These are phyloP conservation scores for Mormyrus hasselquistii DNA, from an alignment of 2,797 vertebrate genomes.

Conservation along the genomic window DNA sequence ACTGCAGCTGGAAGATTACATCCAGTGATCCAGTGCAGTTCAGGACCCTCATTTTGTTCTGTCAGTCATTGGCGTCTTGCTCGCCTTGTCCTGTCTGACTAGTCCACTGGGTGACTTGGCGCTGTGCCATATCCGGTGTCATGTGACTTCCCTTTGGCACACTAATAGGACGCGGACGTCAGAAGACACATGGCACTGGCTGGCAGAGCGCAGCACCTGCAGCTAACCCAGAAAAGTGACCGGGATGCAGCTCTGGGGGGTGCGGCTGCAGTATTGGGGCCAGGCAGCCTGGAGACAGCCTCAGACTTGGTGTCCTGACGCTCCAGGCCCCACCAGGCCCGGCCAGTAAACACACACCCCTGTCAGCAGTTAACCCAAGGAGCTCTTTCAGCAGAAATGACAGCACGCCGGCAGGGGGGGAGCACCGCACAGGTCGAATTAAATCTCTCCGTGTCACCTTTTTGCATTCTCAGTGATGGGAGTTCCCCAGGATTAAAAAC, in stretches of 20 bases:
- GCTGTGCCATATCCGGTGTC: neutral
- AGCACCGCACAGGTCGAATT: neutral
- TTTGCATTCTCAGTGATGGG: neutral
- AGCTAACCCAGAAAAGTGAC: neutral
- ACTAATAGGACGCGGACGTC: neutral
- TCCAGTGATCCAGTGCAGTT: slow-evolving; percentile 20
- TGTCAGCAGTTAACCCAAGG: neutral
- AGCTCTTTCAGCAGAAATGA: neutral
- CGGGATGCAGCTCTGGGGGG: neutral
- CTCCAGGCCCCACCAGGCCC: neutral
- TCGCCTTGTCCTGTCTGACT: neutral
- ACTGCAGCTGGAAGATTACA: slow-evolving; percentile 18
- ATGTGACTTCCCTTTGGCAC: neutral
- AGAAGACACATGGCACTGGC: neutral
- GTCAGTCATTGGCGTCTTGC: neutral
- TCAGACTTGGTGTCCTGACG: neutral
- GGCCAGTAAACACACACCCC: neutral
- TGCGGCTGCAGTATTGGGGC: neutral
- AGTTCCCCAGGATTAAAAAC: neutral
- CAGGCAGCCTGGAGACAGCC: neutral
- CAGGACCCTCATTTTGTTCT: neutral
- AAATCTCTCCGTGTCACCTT: neutral
- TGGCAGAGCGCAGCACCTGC: neutral
- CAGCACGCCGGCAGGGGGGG: neutral
- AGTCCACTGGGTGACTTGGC: neutral